Conservation (phyloP, 2,797 vertebrate genomes). For the Lophotriccus pileatus region DNA sequence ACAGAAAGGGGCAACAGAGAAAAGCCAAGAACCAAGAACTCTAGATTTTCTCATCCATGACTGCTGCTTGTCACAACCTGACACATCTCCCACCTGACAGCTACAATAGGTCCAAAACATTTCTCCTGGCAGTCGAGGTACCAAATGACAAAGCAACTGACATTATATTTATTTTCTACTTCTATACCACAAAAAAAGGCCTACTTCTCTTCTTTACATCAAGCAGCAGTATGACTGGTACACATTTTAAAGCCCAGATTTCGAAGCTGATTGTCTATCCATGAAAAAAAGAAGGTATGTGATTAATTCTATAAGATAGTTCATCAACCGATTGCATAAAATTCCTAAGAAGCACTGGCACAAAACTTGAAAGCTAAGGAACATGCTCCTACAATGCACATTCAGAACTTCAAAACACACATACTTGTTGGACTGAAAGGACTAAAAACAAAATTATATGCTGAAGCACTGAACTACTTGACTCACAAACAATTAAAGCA, state of each 20-base stretch:
- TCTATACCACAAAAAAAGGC: not conserved
- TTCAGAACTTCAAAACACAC: slow-evolving; percentile 39
- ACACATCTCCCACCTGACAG: not conserved
- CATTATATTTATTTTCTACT: not conserved
- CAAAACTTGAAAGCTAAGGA: slow-evolving; percentile 34
- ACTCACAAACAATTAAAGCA: slow-evolving; percentile 52
- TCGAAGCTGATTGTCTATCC: not conserved
- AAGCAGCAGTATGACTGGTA: not conserved
- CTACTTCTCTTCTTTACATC: not conserved
- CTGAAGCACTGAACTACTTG: not conserved
- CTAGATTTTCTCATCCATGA: not conserved
- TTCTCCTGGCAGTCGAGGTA: not conserved
- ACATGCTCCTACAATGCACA: not conserved
- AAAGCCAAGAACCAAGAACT: not conserved
- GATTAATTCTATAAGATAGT: slow-evolving; percentile 16
- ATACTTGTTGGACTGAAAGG: slow-evolving; percentile 8
- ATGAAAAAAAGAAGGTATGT: not conserved
- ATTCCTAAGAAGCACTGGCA: not conserved
- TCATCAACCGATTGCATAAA: not conserved
- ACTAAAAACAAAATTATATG: slow-evolving; percentile 25
- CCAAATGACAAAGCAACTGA: not conserved
- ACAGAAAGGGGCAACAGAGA: not conserved
- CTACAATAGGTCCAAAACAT: not conserved
- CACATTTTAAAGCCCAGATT: not conserved
- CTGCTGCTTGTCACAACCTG: not conserved